A percentile compares a stretch with the other conserved stretches of the same genome.
These are phyloP conservation scores for Pyrrhia umbra DNA, from an alignment of 2,888 invertebrate genomes.

Conservation along the genomic window DNA sequence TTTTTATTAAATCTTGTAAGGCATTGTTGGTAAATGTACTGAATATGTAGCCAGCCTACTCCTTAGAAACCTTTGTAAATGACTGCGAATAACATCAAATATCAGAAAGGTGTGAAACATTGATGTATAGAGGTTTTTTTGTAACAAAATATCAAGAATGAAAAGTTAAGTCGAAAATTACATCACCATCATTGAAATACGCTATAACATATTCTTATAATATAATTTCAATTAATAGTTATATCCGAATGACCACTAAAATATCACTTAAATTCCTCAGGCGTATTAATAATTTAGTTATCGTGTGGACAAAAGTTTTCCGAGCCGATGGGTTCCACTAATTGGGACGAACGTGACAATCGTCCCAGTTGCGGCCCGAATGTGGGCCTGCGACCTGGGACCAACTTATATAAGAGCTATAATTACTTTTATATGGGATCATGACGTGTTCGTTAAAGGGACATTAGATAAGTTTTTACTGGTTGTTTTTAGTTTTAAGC, in stretches of 20 bases:
- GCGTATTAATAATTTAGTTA: slow-evolving; percentile 37
- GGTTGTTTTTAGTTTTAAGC: neutral
- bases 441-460: slow-evolving; percentile 16
- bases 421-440: slow-evolving; percentile 32
- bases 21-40: slow-evolving; percentile 5
- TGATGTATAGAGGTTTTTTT: neutral
- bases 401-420: slow-evolving; percentile 7
- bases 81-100: neutral
- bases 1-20: slow-evolving; percentile 23
- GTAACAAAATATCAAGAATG: neutral
- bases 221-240: neutral
- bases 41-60: slow-evolving; percentile 16
- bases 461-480: slow-evolving; percentile 1
- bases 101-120: neutral
- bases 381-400: neutral
- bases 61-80: neutral
- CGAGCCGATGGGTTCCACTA: slow-evolving; percentile 30
- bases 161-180: neutral
- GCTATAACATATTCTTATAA: neutral
- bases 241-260: slow-evolving; percentile 6
- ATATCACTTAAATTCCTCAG: slow-evolving; percentile 16
- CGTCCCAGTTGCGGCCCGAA: slow-evolving; percentile 11
- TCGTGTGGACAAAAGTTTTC: slow-evolving; percentile 46
- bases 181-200: neutral
- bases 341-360: slow-evolving; percentile 48